These are phyloP conservation scores for Phalacrocorax carbo DNA, from an alignment of 2,113 vertebrate genomes.

Conservation along the genomic window DNA sequence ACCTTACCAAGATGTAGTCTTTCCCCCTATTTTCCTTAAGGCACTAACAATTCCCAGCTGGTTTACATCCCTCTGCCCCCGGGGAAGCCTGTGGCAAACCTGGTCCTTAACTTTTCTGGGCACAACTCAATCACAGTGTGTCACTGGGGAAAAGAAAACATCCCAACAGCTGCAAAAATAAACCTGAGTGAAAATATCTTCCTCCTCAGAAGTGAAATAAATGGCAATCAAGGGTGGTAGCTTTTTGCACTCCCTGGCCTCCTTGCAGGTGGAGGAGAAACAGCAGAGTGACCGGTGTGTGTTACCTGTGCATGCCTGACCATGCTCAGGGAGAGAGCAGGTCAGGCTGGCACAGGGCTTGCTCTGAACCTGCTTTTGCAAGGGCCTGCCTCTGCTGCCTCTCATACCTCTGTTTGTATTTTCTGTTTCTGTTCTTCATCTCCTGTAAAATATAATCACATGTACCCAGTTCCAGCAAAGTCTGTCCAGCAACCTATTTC, in stretches of 20 bases:
- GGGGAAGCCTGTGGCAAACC: background rate
- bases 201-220: background rate
- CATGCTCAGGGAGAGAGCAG: accelerated
- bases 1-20: background rate
- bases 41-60: background rate
- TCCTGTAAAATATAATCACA: background rate
- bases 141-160: background rate
- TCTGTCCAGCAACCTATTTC: background rate
- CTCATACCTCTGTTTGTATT: background rate
- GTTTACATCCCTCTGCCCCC: background rate
- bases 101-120: background rate
- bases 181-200: background rate
- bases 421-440: background rate
- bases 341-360: background rate
- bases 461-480: background rate
- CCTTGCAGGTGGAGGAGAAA: background rate
- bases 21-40: background rate
- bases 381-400: background rate
- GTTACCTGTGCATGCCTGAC: accelerated
- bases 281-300: background rate
- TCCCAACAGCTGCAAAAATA: background rate
- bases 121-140: background rate
- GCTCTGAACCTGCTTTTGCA: background rate
- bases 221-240: background rate
- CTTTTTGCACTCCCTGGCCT: background rate